phyloP scores from a whole-genome alignment of 92 coral and sea anemone species.

The Epizoanthus stellaris region DNA sequence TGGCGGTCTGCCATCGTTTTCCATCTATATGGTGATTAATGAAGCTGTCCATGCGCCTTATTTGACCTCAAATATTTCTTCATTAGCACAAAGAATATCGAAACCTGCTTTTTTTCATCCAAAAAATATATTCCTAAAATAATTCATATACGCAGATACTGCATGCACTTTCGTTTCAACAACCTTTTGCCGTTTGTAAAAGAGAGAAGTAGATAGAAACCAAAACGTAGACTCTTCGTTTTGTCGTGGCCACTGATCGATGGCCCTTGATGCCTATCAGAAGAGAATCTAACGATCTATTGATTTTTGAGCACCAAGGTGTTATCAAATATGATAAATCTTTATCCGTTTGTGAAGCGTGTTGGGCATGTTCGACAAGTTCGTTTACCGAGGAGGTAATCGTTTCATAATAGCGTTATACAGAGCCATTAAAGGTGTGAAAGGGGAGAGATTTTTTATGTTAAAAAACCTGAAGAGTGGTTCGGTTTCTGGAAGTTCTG shows the following conservation, averaged over 20 bases:
- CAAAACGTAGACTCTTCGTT: no score
- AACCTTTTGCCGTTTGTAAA: no score
- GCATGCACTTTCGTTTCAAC: no score
- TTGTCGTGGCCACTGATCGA: background rate
- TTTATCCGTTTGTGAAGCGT: slow-evolving; percentile 7
- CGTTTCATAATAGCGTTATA: slow-evolving; percentile 24
- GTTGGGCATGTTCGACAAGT: slow-evolving; percentile 11
- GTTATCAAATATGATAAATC: slow-evolving; percentile 39
- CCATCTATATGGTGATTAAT: slow-evolving; percentile 1
- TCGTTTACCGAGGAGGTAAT: background rate
- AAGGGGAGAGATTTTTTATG: slow-evolving; percentile 4
- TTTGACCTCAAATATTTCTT: slow-evolving; percentile 9
- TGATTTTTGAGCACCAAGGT: slow-evolving; percentile 12
- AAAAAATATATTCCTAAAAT: no score
- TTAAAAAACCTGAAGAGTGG: background rate
- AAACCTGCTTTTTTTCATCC: background rate
- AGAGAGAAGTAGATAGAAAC: no score
- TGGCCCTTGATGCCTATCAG: background rate
- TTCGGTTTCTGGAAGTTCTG: background rate
- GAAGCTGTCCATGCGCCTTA: background rate
- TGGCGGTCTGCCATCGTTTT: slow-evolving; percentile 18
- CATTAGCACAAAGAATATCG: background rate
- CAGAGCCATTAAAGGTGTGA: slow-evolving; percentile 20
- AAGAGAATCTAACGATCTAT: slow-evolving; percentile 14
- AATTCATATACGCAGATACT: no score